Evolutionary conservation across 23 tunicate species (phyloP).

Genomic region (Halocynthia roretzi): DNA sequence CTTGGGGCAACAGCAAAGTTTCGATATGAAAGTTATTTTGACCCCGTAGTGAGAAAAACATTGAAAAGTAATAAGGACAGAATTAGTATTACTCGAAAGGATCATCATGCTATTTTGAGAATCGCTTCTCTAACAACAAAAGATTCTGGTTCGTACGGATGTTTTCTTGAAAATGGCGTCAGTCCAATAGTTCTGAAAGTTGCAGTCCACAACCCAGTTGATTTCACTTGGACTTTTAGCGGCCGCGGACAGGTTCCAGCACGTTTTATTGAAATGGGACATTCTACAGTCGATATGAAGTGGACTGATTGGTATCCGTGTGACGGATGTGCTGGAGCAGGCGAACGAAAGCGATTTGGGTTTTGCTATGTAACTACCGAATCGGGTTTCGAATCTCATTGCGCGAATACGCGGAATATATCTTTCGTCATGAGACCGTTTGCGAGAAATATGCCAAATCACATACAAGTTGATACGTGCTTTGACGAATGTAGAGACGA

Average conservation of each 20-base stretch:
- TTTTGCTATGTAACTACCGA: conserved; percentile 22
- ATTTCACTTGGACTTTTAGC: background rate
- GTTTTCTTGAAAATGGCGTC: background rate
- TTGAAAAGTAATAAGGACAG: background rate
- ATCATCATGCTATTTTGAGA: background rate
- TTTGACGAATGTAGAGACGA: conserved; percentile 10
- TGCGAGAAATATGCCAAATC: conserved; percentile 3
- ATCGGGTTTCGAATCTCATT: background rate
- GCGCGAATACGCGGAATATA: background rate
- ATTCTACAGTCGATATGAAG: background rate
- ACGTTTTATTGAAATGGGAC: conserved; percentile 11
- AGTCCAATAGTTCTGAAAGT: background rate
- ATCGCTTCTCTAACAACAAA: background rate
- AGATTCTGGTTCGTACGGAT: conserved; percentile 20
- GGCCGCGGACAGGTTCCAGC: conserved; percentile 19
- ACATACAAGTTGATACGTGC: conserved; percentile 8
- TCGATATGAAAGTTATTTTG: conserved; percentile 8
- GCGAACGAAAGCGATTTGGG: conserved; percentile 18
- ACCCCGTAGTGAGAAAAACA: background rate
- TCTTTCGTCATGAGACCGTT: background rate
- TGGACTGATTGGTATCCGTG: conserved; percentile 24
- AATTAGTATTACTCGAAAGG: conserved; percentile 1
- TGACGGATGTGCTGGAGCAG: conserved; percentile 25
- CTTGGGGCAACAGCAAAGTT: background rate
- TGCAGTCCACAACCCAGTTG: conserved; percentile 11